phyloP scores from a whole-genome alignment of 2,888 invertebrate species.

The Trissolcus japonicus region DNA sequence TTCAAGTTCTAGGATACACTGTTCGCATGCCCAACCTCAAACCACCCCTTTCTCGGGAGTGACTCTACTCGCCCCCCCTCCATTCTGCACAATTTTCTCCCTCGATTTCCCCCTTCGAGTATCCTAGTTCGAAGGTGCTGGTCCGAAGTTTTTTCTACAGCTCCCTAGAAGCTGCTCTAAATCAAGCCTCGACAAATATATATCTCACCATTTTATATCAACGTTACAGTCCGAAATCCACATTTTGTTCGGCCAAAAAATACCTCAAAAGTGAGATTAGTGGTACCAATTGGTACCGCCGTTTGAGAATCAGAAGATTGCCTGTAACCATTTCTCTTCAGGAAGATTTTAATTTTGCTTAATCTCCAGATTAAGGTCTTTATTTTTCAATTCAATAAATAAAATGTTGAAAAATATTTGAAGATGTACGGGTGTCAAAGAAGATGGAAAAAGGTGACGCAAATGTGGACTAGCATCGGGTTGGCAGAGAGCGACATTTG shows the following conservation, averaged over 20 bases:
- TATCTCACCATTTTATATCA: not conserved
- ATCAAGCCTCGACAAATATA: constrained; percentile 7
- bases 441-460: constrained; percentile 36
- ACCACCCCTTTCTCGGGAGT: constrained; percentile 60
- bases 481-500: constrained; percentile 53
- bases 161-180: constrained; percentile 57
- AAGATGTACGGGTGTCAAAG: constrained; percentile 34
- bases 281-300: not conserved
- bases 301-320: too few species aligned
- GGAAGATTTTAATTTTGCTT: too few species aligned
- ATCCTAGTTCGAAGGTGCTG: constrained; percentile 62
- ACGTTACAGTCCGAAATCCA: not conserved
- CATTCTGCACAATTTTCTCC: constrained; percentile 46
- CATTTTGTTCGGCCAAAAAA: not conserved
- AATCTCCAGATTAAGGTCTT: not conserved
- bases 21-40: constrained; percentile 78
- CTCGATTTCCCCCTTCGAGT: constrained; percentile 44
- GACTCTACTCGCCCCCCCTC: constrained; percentile 51
- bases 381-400: not conserved
- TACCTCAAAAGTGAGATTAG: not conserved
- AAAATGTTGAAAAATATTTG: not conserved
- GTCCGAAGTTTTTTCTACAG: constrained; percentile 60
- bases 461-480: constrained; percentile 60
- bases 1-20: constrained; percentile 77
- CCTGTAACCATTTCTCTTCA: too few species aligned